phyloP scores from a whole-genome alignment of 2,888 invertebrate genomes.

The Melinaea marsaeus region DNA sequence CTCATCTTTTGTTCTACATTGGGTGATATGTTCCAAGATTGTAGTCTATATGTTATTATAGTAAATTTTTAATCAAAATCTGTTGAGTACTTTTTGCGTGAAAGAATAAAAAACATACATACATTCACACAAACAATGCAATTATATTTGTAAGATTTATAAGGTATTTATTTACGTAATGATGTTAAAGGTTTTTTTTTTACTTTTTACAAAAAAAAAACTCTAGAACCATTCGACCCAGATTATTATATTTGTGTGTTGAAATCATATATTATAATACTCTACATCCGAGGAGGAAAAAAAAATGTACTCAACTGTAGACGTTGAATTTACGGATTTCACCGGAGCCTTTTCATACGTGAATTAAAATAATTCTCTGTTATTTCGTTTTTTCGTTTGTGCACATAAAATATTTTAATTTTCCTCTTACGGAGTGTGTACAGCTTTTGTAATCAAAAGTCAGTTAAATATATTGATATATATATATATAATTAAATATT shows the following conservation, averaged over 20 bases:
- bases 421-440: not conserved
- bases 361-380: slow-evolving; percentile 3
- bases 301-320: slow-evolving; percentile 15
- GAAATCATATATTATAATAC: not conserved
- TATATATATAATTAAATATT: too few relatives aligned
- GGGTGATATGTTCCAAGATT: slow-evolving; percentile 1
- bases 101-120: too few relatives aligned
- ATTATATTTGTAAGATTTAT: too few relatives aligned
- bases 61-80: too few relatives aligned
- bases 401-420: slow-evolving; percentile 7
- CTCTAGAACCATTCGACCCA: slow-evolving; percentile 5
- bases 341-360: slow-evolving; percentile 12
- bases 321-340: slow-evolving; percentile 20
- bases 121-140: too few relatives aligned
- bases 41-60: not conserved
- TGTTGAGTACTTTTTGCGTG: too few relatives aligned
- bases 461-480: too few relatives aligned
- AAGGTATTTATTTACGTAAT: too few relatives aligned
- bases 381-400: slow-evolving; percentile 4
- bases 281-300: not conserved
- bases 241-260: slow-evolving; percentile 3
- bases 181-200: not conserved
- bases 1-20: too few relatives aligned
- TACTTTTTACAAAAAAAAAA: slow-evolving; percentile 1
- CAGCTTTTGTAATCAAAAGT: too few relatives aligned